Conservation (phyloP, 2,797 vertebrate species). For the Cyclura pinguis region DNA sequence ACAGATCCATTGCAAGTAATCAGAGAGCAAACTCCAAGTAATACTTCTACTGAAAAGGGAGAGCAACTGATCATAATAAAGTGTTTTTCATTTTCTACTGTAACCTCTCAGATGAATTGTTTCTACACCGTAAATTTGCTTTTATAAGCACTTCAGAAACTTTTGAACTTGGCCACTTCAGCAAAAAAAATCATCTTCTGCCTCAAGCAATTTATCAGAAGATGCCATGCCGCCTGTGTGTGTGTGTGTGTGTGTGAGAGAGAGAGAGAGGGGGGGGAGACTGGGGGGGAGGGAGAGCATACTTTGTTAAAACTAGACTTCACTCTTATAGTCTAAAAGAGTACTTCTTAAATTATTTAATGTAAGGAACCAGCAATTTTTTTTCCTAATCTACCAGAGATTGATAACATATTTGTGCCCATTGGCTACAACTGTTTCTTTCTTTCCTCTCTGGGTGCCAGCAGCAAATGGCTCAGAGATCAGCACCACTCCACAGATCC, state of each 20-base stretch:
- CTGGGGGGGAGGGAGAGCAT: no score
- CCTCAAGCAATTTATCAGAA: slow-evolving; percentile 9
- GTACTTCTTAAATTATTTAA: no score
- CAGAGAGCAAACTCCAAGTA: neutral
- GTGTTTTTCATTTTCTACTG: slow-evolving; percentile 11
- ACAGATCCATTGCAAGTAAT: neutral
- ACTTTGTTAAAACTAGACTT: neutral
- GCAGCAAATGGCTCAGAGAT: no score
- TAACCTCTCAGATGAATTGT: slow-evolving; percentile 20
- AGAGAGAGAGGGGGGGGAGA: no score
- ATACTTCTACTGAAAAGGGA: neutral
- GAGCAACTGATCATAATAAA: neutral
- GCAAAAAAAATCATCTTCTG: neutral
- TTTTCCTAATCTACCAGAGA: no score
- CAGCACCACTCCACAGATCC: no score
- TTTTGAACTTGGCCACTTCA: slow-evolving; percentile 9
- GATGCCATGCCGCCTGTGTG: neutral
- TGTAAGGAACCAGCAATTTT: no score
- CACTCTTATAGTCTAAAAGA: neutral
- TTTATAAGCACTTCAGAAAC: slow-evolving; percentile 24
- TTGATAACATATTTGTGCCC: no score
- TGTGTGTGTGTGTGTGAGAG: neutral
- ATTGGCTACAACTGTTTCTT: no score
- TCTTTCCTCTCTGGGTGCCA: no score
- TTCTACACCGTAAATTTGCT: slow-evolving; percentile 24